Conservation (phyloP, 2,797 vertebrate species). For the Pseudochirops corinnae region DNA sequence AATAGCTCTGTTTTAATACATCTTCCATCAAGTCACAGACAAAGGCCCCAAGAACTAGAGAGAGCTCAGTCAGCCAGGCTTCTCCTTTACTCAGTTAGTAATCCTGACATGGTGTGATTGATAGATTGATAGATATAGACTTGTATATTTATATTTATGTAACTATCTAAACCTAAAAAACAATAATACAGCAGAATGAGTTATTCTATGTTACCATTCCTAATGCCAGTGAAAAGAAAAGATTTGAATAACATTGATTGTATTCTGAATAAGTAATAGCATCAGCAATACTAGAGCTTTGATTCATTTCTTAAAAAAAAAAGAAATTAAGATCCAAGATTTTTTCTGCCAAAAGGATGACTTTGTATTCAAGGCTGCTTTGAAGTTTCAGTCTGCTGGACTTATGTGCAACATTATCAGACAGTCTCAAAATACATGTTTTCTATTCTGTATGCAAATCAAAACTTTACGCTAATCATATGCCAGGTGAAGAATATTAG, state of each 20-base stretch:
- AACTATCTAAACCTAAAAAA: not conserved
- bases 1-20: not conserved
- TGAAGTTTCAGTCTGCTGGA: not conserved
- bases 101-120: not conserved
- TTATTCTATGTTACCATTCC: not conserved
- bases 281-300: not conserved
- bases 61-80: not conserved
- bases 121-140: not conserved
- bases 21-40: not conserved
- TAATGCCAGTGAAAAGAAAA: not conserved
- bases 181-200: not conserved
- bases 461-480: constrained; percentile 33
- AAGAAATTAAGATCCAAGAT: not conserved
- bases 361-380: not conserved
- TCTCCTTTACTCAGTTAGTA: not conserved
- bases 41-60: not conserved
- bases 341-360: not conserved
- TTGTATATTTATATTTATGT: not conserved
- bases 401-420: not conserved
- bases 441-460: constrained; percentile 5
- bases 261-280: not conserved
- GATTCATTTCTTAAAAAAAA: not conserved
- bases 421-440: not conserved
- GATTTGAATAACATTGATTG: not conserved
- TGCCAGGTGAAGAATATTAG: not conserved